Conservation (phyloP, 2,888 invertebrate species). For the Nomada goodeniana region DNA sequence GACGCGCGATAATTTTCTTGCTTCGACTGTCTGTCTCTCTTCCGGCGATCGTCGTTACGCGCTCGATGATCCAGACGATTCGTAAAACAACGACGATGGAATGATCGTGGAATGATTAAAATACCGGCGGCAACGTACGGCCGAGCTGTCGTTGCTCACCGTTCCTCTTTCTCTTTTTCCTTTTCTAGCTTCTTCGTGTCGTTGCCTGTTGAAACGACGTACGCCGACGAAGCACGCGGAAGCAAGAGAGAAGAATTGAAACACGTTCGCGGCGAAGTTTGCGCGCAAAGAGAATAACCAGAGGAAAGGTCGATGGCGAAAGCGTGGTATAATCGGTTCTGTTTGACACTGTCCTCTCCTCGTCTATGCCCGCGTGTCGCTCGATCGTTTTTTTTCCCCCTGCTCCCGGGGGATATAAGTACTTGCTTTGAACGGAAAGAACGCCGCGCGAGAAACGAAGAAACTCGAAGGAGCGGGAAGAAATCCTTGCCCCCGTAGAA, state of each 20-base stretch:
- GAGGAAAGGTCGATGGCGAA: conserved; percentile 8
- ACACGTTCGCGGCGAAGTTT: background rate
- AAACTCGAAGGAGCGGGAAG: conserved; percentile 6
- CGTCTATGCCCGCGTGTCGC: background rate
- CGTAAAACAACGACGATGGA: conserved; percentile 45
- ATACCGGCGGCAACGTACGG: conserved; percentile 28
- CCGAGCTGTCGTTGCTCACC: conserved; percentile 14
- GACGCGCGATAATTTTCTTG: conserved; percentile 20
- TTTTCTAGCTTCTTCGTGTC: too few relatives aligned
- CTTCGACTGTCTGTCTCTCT: conserved; percentile 17
- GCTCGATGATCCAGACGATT: background rate
- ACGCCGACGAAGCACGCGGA: background rate
- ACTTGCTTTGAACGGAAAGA: conserved; percentile 38
- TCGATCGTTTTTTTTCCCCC: background rate
- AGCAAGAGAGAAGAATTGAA: background rate
- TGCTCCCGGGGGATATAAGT: conserved; percentile 20
- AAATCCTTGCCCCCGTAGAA: conserved; percentile 6
- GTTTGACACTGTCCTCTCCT: conserved; percentile 1
- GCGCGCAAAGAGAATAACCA: background rate
- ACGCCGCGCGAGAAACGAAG: conserved; percentile 6
- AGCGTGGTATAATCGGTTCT: background rate
- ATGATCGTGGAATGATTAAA: conserved; percentile 64
- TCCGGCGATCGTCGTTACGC: conserved; percentile 19
- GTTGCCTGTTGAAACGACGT: background rate
- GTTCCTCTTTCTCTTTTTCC: background rate